Percentiles rank a stretch among this genome's conserved stretches.
These are phyloP conservation scores for Ctenochaetus hawaiiensis DNA, from an alignment of 2,797 vertebrate genomes.

Conservation along the genomic window DNA sequence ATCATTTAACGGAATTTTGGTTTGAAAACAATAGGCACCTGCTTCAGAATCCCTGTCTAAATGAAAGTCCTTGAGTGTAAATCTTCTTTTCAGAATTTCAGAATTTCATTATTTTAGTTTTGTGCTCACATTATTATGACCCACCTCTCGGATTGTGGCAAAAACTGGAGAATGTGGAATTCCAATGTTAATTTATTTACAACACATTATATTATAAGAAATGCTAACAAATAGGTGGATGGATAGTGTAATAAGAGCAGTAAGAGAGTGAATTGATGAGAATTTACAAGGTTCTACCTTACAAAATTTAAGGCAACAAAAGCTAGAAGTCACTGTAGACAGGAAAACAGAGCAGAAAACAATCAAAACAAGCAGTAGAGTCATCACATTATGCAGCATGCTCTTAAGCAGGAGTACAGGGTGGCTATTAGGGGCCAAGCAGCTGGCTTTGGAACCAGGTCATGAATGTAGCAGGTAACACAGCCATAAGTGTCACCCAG, in stretches of 20 bases:
- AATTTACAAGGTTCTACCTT: too few relatives aligned
- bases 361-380: not conserved
- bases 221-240: constrained; percentile 4
- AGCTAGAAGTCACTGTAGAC: not conserved
- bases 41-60: not conserved
- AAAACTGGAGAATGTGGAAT: not conserved
- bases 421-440: not conserved
- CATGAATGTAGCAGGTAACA: not conserved
- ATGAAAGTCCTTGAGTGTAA: not conserved
- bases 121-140: not conserved
- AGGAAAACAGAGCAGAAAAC: not conserved
- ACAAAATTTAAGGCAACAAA: not conserved
- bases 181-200: not conserved
- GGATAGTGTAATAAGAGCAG: too few relatives aligned
- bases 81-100: not conserved
- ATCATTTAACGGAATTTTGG: not conserved
- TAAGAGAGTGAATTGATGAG: not conserved
- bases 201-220: not conserved
- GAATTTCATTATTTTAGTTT: not conserved
- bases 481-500: not conserved
- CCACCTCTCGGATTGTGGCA: not conserved
- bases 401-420: not conserved
- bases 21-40: not conserved
- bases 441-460: not conserved
- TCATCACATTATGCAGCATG: not conserved